Base-by-base conservation (phyloP, 2,113 vertebrate species). In the Dasypus novemcinctus region DNA sequence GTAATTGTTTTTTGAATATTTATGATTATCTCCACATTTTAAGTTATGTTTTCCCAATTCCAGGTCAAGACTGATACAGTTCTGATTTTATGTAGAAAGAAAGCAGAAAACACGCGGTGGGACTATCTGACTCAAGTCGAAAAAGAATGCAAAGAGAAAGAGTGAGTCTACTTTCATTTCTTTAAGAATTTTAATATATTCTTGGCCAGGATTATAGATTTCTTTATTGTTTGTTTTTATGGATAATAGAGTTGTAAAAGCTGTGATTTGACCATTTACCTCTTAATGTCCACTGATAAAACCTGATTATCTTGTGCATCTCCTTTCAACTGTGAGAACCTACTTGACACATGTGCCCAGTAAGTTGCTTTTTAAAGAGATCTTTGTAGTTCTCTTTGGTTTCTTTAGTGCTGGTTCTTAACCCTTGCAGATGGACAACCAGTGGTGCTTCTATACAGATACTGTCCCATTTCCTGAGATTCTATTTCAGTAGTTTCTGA, bases 1-100 rank as follows among this genome's bases (percentile, higher is more conserved):
- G 23, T 82, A 31, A 41, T 21, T 64, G 33, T 89, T n/a, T 87
- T 87, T 8, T 87, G 46, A 82, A 38, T 57, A 41, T 25, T n/a
- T 18, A 23, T 64, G 18, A 43, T 71, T 69, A 46, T 76, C 9
- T 74, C 12, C 36, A 2, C 21, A 13, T 38, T 41, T 11, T 81
- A 90, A 97, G 23, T 57, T 94, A 0, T 23, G 4, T 75, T 78
- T 84, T 54, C 11, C n/a, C 3, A 7, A 57, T 2, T 87, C 7
- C 97, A 99, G 99, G 98, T 99, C 54, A 99, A 99, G 98, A 99
- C 99, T 25, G 99, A 99, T 97, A 99, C 98, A 97, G 93, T 99
- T 79, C 98, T 99, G 74, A 92, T 99, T 91, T 98, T 99, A 99
- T 99, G 99, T 97, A 99, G 98, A 98, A 99, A 99, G 98, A 99